Percentiles rank a stretch among this genome's conserved stretches.
phyloP scores from a whole-genome alignment of 2,113 vertebrate species.

The Terrapene triunguis region DNA sequence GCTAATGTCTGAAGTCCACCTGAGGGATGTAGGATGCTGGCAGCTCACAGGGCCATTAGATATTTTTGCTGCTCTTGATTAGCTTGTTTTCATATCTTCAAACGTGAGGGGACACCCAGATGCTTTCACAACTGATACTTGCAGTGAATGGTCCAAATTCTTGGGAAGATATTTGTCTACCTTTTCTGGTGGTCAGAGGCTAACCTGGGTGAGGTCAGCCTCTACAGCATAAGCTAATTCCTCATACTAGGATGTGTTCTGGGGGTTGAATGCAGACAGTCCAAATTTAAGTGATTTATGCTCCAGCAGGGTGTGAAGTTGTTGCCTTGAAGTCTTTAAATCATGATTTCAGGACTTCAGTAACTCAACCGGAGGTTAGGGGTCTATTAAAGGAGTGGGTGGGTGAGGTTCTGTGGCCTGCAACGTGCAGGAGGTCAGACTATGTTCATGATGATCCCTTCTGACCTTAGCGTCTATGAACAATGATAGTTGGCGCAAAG shows the following conservation, averaged over 20 bases:
- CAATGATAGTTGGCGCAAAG: slow-evolving; percentile 12
- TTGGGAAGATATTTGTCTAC: neutral
- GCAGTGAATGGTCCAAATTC: neutral
- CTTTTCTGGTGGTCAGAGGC: neutral
- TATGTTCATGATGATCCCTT: neutral
- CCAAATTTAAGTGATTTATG: neutral
- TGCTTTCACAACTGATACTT: neutral
- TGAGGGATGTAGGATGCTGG: neutral
- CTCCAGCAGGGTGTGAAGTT: neutral
- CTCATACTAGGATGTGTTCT: neutral
- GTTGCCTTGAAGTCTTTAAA: neutral
- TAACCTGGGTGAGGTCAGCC: neutral
- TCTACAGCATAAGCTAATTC: neutral
- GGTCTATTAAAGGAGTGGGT: neutral
- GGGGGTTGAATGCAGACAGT: neutral
- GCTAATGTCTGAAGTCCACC: neutral
- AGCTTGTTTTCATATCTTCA: neutral
- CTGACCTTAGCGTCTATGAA: neutral
- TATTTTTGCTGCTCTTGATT: neutral
- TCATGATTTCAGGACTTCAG: neutral
- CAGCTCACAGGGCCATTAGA: neutral
- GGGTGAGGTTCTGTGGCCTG: neutral
- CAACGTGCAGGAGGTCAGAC: neutral
- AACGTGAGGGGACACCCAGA: neutral
- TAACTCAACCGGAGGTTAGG: neutral